A percentile compares a stretch with the other conserved stretches of the same genome.
Conservation (phyloP, 2,797 vertebrate genomes). For the Naso thynnoides region DNA sequence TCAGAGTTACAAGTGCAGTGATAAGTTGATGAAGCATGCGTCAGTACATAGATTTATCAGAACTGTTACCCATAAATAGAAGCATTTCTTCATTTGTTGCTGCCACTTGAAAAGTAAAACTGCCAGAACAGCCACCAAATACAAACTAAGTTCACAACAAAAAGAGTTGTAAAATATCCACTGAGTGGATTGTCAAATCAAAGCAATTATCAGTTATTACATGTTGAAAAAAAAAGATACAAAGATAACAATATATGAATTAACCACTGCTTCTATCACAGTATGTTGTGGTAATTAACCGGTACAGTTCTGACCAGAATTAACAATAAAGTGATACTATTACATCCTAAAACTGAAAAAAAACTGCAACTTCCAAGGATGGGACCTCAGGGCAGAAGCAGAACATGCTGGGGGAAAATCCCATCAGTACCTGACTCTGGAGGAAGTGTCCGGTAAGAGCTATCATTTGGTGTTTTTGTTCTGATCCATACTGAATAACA, state of each 20-base stretch:
- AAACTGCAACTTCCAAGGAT: background rate
- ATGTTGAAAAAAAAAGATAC: background rate
- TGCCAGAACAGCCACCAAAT: background rate
- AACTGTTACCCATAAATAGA: background rate
- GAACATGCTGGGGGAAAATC: background rate
- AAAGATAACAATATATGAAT: background rate
- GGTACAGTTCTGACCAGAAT: background rate
- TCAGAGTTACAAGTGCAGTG: background rate
- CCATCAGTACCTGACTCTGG: conserved; percentile 1
- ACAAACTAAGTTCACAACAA: background rate
- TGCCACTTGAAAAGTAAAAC: conserved; percentile 1
- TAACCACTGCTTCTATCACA: background rate
- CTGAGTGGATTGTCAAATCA: background rate
- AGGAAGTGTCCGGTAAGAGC: conserved; percentile 11
- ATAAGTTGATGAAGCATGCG: background rate
- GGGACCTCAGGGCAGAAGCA: background rate
- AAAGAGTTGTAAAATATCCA: background rate
- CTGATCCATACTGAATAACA: background rate
- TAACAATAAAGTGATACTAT: background rate
- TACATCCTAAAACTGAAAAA: background rate
- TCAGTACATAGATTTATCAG: conserved; percentile 4
- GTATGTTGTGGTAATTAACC: background rate
- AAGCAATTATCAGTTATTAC: background rate
- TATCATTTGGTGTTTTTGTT: conserved; percentile 17
- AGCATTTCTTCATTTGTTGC: background rate